A percentile compares a stretch with the other conserved stretches of the same genome.
Evolutionary conservation across 2,888 invertebrate genomes (phyloP).

Genomic region (Steinernema hermaphroditum): DNA sequence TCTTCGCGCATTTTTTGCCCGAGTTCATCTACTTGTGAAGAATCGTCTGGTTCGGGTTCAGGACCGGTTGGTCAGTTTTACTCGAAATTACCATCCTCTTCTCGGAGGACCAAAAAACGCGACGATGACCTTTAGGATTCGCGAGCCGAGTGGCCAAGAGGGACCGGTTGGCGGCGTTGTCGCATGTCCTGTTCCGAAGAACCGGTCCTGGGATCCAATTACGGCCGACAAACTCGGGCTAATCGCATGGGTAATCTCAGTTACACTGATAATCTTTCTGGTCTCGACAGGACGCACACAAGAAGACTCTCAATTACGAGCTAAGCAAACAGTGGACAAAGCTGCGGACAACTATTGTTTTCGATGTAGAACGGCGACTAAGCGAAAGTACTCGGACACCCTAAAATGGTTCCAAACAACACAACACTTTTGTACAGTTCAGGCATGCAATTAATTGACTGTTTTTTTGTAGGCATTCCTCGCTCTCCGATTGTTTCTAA

Average conservation of each 20-base stretch:
- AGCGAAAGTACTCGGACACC: too few relatives aligned
- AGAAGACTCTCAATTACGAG: conserved; percentile 23
- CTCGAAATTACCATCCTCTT: conserved; percentile 20
- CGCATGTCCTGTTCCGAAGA: not conserved
- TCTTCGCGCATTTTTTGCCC: not conserved
- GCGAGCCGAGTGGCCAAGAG: not conserved
- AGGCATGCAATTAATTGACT: too few relatives aligned
- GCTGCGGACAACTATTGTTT: not conserved
- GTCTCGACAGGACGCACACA: not conserved
- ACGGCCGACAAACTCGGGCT: not conserved
- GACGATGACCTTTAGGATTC: conserved; percentile 10
- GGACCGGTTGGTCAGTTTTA: conserved; percentile 6
- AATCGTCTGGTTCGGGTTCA: not conserved
- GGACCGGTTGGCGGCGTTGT: conserved; percentile 16
- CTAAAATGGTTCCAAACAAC: too few relatives aligned
- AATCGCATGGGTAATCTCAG: not conserved
- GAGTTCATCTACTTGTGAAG: not conserved
- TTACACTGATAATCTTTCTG: conserved; percentile 15
- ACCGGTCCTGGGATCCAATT: conserved; percentile 23
- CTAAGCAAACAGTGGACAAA: not conserved
- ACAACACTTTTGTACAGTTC: too few relatives aligned
- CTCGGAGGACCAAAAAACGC: not conserved
- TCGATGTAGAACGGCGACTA: not conserved
- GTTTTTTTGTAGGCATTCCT: too few relatives aligned
- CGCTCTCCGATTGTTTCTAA: conserved; percentile 5